phyloP scores from a whole-genome alignment of 2,797 vertebrate species.

The Molossus molossus region DNA sequence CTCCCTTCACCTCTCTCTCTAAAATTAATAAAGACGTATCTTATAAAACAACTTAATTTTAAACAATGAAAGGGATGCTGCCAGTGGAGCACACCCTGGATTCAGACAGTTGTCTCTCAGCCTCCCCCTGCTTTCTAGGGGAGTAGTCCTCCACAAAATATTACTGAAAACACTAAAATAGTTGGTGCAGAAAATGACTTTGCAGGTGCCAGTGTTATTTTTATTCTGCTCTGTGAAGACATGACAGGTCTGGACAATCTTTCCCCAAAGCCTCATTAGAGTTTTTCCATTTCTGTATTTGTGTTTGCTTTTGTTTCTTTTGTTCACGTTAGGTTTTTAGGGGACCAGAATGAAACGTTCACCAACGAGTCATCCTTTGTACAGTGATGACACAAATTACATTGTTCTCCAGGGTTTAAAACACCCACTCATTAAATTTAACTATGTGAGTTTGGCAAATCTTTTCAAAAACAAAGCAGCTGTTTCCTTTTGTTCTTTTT shows the following conservation, averaged over 20 bases:
- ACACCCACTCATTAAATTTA: slow-evolving; percentile 90
- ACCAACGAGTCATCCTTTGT: slow-evolving; percentile 87
- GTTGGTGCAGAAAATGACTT: slow-evolving; percentile 69
- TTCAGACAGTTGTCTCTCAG: no score
- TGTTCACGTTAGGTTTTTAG: slow-evolving; percentile 85
- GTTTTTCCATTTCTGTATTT: slow-evolving; percentile 82
- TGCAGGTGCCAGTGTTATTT: slow-evolving; percentile 59
- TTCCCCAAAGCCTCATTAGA: slow-evolving; percentile 79
- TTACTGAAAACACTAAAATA: slow-evolving; percentile 67
- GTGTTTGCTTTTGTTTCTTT: slow-evolving; percentile 87
- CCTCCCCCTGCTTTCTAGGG: not conserved
- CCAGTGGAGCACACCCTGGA: not conserved
- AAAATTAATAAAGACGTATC: no score
- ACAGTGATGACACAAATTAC: slow-evolving; percentile 89
- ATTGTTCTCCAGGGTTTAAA: slow-evolving; percentile 88
- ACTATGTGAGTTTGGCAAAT: slow-evolving; percentile 87
- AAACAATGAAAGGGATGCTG: not conserved
- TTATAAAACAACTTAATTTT: no score
- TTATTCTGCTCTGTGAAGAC: slow-evolving; percentile 72
- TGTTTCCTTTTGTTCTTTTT: slow-evolving; percentile 84
- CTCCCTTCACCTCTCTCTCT: no score
- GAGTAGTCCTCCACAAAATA: slow-evolving; percentile 30
- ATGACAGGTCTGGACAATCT: slow-evolving; percentile 74
- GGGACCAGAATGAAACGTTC: slow-evolving; percentile 83
- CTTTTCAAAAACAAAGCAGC: slow-evolving; percentile 87